These are phyloP conservation scores for Gobio gobio DNA, from an alignment of 2,113 vertebrate species.

Conservation along the genomic window DNA sequence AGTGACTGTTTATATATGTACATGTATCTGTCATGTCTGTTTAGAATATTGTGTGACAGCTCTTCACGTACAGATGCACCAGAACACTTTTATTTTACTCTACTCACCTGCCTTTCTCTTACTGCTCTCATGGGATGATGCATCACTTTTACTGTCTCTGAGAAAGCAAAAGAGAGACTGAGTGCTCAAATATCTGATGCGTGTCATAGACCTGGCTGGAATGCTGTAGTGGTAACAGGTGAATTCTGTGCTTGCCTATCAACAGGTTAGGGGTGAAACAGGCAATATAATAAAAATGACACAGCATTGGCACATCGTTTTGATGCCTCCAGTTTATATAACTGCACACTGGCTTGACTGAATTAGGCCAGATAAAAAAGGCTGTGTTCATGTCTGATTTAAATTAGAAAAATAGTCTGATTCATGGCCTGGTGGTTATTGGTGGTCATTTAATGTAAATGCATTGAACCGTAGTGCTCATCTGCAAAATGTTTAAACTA, in stretches of 20 bases:
- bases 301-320: not conserved
- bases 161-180: slow-evolving; percentile 12
- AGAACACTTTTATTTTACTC: slow-evolving; percentile 34
- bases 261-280: not conserved
- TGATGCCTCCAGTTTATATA: slow-evolving; percentile 3
- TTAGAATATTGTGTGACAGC: slow-evolving; percentile 33
- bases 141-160: slow-evolving; percentile 30
- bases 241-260: slow-evolving; percentile 1
- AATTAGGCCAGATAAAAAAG: not conserved
- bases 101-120: slow-evolving; percentile 39
- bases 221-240: slow-evolving; percentile 24
- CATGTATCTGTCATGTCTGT: not conserved
- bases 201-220: slow-evolving; percentile 45
- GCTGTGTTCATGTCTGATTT: not conserved
- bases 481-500: not conserved
- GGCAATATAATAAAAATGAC: slow-evolving; percentile 2
- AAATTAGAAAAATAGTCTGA: not conserved
- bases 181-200: slow-evolving; percentile 26
- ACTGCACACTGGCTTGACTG: not conserved
- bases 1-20: not conserved
- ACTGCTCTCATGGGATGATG: slow-evolving; percentile 31
- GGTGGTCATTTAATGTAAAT: not conserved
- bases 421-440: not conserved
- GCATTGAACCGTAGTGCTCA: not conserved
- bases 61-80: slow-evolving; percentile 49